phyloP scores from a whole-genome alignment of 2,888 invertebrate genomes.

The Prosopocoilus inquinatus region DNA sequence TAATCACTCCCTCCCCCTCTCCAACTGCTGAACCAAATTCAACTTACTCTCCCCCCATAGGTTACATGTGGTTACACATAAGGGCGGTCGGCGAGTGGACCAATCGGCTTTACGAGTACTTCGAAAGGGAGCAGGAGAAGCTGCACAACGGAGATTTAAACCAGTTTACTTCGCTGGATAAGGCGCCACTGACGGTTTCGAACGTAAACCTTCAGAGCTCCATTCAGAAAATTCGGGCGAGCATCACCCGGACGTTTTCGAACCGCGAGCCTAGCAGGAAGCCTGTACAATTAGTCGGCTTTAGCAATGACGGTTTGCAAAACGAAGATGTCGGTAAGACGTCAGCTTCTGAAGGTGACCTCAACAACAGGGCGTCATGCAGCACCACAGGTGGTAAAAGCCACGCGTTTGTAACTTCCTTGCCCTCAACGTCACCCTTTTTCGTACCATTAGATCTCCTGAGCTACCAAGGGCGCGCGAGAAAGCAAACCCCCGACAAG shows the following conservation, averaged over 20 bases:
- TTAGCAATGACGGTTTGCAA: slow-evolving; percentile 44
- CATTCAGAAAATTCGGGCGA: slow-evolving; percentile 46
- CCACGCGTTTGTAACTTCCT: no score
- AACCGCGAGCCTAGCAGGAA: slow-evolving; percentile 46
- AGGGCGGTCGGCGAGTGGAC: slow-evolving; percentile 95
- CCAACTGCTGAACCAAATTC: not conserved
- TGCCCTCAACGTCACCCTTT: no score
- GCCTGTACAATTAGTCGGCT: slow-evolving; percentile 45
- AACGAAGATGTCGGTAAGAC: slow-evolving; percentile 35
- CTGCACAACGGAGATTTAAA: slow-evolving; percentile 62
- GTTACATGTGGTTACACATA: slow-evolving; percentile 90
- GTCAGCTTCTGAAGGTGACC: slow-evolving; percentile 34
- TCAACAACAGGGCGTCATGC: slow-evolving; percentile 35
- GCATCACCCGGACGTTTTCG: slow-evolving; percentile 55
- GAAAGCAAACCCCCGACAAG: slow-evolving; percentile 52
- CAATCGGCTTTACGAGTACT: slow-evolving; percentile 79
- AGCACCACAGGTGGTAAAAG: slow-evolving; percentile 26
- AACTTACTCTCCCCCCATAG: slow-evolving; percentile 48
- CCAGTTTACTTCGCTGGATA: slow-evolving; percentile 37
- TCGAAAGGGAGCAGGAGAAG: slow-evolving; percentile 76
- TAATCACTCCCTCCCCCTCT: not conserved
- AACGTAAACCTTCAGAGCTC: slow-evolving; percentile 41
- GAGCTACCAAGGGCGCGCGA: slow-evolving; percentile 26
- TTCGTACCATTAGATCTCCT: not conserved
- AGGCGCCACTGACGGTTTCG: slow-evolving; percentile 9